Base-by-base conservation (phyloP, 2,797 vertebrate species). In the Cirrhinus molitorella region DNA sequence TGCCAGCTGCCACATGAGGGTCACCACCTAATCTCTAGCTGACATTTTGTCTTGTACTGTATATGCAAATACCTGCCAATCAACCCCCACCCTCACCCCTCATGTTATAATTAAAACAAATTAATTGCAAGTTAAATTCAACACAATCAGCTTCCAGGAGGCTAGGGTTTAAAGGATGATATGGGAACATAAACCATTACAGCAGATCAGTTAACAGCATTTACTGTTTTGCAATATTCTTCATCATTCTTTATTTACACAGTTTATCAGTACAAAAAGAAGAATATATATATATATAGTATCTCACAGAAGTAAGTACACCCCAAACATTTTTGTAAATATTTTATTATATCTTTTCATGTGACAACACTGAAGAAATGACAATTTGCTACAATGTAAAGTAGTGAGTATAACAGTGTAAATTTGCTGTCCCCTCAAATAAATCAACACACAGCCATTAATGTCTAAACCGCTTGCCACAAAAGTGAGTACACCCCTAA, bases 11-110 rank as follows among this genome's bases (percentile, higher is more conserved):
- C 89, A 65, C 90, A 89, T 92, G 91, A 91, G 93, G 92, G 95
- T 96, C 91, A 95, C 86, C 91, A 85, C 86, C 89, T 91, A 95
- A 94, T 92, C 94, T 93, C 90, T 91, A 89, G 91, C 87, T 91
- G 92, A 94, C 89, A 93, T 92, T 92, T 95, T 92, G 91, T 94
- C 91, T 88, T 80, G 25, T 90, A 93, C 92, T 94, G 91, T 94
- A 94, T 91, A 93, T 95, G 94, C 93, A 96, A 96, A 95, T 94
- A 95, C 91, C 90, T 94, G 91, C 91, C 90, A 93, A 96, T 96
- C 95, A 95, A 94, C 86, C 81, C 84, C 82, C 81, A 34, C n/a
- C n/a, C n/a, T n/a, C 6, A 68, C 88, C 81, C 88, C 88, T 84
- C n/a, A 90, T 89, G 88, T 91, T 91, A 91, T 94, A 94, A 96